A percentile compares a stretch with the other conserved stretches of the same genome.
Conservation (phyloP, 2,113 vertebrate species). For the Raja brachyura region DNA sequence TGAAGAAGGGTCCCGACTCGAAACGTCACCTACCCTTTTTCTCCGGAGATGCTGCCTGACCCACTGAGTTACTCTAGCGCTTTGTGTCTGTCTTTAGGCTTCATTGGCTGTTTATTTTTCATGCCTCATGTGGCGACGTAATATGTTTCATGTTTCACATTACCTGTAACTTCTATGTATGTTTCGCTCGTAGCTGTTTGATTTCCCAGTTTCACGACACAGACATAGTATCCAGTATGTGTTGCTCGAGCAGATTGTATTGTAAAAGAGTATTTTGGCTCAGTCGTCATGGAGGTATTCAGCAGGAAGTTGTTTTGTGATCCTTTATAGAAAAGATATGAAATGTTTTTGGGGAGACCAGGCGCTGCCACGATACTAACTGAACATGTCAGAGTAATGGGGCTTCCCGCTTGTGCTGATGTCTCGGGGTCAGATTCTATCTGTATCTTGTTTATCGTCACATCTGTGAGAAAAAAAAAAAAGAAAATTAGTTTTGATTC, state of each 20-base stretch:
- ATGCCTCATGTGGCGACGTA: not conserved
- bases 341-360: not conserved
- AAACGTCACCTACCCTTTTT: too few species aligned
- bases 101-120: not conserved
- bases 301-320: not conserved
- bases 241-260: not conserved
- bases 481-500: constrained; percentile 1
- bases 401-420: not conserved
- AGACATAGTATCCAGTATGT: not conserved
- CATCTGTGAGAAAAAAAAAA: not conserved
- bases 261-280: not conserved
- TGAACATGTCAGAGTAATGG: constrained; percentile 1
- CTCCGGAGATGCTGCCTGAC: too few species aligned
- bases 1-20: too few species aligned
- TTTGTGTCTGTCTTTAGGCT: too few species aligned
- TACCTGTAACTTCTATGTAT: not conserved
- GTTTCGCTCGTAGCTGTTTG: not conserved
- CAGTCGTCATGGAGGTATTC: too few species aligned
- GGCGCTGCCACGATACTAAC: not conserved
- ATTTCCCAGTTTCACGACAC: not conserved
- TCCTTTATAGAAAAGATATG: not conserved
- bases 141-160: not conserved
- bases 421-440: not conserved
- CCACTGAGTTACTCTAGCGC: too few species aligned
- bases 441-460: not conserved